Conservation (phyloP, 2,888 invertebrate species). For the Synanthedon formicaeformis region DNA sequence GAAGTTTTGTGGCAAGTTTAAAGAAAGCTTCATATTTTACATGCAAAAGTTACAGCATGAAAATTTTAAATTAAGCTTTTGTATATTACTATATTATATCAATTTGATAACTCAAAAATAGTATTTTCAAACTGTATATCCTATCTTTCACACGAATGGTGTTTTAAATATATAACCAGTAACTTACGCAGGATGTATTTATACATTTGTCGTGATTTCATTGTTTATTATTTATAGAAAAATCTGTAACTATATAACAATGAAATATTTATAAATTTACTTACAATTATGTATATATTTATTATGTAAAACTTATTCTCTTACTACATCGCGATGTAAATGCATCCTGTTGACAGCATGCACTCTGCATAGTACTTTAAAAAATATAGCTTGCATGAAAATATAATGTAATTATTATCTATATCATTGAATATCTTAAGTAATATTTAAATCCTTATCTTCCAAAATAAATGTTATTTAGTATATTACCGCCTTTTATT, state of each 20-base stretch:
- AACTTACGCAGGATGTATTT: too few relatives aligned
- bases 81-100: constrained; percentile 7
- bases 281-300: too few relatives aligned
- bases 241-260: too few relatives aligned
- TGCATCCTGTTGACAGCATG: constrained; percentile 37
- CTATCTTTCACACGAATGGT: constrained; percentile 35
- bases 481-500: constrained; percentile 38
- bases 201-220: too few relatives aligned
- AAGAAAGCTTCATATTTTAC: constrained; percentile 21
- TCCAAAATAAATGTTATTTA: constrained; percentile 69
- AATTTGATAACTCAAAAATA: not conserved
- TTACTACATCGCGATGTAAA: not conserved
- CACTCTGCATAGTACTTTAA: constrained; percentile 47
- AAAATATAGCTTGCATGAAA: constrained; percentile 58
- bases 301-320: not conserved
- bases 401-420: constrained; percentile 30
- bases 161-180: constrained; percentile 3
- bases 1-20: not conserved
- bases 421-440: constrained; percentile 28
- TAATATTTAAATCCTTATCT: constrained; percentile 47
- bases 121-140: constrained; percentile 8
- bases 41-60: constrained; percentile 27
- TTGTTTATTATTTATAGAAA: too few relatives aligned
- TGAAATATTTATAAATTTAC: too few relatives aligned
- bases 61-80: constrained; percentile 24